These are phyloP conservation scores for Synaphobranchus kaupii DNA, from an alignment of 2,797 vertebrate species.

Conservation along the genomic window DNA sequence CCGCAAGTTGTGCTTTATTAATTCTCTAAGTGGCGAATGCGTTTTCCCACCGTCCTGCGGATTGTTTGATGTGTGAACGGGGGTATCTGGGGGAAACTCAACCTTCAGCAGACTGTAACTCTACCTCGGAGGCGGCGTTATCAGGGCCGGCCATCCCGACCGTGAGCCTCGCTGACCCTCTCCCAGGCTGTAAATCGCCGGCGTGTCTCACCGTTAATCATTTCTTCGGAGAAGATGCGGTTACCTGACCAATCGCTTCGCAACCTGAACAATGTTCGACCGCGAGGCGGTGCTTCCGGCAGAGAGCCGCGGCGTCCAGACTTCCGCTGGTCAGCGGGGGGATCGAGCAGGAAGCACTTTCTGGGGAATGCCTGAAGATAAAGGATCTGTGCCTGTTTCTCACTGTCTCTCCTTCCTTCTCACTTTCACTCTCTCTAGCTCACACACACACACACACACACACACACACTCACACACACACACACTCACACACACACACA, in stretches of 20 bases:
- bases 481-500: neutral
- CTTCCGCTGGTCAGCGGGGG: conserved; percentile 30
- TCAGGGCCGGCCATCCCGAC: conserved; percentile 13
- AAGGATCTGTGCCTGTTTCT: conserved; percentile 58
- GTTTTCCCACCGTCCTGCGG: neutral
- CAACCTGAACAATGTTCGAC: neutral
- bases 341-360: conserved; percentile 61
- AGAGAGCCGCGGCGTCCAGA: neutral
- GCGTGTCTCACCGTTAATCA: conserved; percentile 17
- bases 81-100: conserved; percentile 14
- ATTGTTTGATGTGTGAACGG: conserved; percentile 7
- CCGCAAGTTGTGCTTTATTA: neutral
- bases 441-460: no score
- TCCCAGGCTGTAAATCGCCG: neutral
- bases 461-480: neutral
- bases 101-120: conserved; percentile 2
- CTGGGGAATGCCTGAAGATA: conserved; percentile 49
- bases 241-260: conserved; percentile 5
- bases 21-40: neutral
- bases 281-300: neutral
- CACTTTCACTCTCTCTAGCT: neutral
- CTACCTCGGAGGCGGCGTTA: neutral
- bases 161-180: neutral
- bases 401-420: conserved; percentile 31
- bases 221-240: neutral